Conservation (phyloP, 2,797 vertebrate species). For the Threskiornis aethiopicus region DNA sequence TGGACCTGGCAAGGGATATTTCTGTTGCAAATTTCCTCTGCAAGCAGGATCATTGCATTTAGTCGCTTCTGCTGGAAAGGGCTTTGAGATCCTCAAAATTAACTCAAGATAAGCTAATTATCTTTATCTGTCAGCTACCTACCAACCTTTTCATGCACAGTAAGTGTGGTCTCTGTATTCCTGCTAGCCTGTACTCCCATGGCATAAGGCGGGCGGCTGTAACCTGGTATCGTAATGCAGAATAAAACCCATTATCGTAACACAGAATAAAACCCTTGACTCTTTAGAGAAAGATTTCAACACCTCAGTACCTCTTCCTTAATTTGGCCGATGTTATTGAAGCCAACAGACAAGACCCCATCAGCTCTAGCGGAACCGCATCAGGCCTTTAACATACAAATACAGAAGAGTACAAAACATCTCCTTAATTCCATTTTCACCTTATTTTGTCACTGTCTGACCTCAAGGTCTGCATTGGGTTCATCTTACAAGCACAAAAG, state of each 20-base stretch:
- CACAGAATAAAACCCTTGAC: background rate
- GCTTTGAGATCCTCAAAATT: background rate
- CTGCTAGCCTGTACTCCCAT: background rate
- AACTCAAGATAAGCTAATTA: background rate
- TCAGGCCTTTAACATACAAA: background rate
- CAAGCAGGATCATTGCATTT: background rate
- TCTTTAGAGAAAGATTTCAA: background rate
- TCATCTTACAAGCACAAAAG: background rate
- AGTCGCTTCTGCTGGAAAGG: background rate
- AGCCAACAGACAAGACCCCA: background rate
- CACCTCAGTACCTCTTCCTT: background rate
- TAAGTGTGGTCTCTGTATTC: background rate
- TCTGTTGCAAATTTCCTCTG: background rate
- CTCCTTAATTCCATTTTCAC: background rate
- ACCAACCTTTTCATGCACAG: background rate
- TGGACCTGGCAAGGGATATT: background rate
- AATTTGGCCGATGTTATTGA: accelerated
- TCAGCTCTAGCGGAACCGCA: background rate
- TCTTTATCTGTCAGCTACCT: background rate
- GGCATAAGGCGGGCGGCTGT: accelerated
- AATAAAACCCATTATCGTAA: background rate
- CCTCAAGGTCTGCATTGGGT: background rate
- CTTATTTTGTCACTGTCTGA: background rate
- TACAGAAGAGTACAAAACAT: too few species aligned
- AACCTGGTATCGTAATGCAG: accelerated